These are phyloP conservation scores for Artemisiospiza belli DNA, from an alignment of 2,113 vertebrate genomes.

Conservation along the genomic window DNA sequence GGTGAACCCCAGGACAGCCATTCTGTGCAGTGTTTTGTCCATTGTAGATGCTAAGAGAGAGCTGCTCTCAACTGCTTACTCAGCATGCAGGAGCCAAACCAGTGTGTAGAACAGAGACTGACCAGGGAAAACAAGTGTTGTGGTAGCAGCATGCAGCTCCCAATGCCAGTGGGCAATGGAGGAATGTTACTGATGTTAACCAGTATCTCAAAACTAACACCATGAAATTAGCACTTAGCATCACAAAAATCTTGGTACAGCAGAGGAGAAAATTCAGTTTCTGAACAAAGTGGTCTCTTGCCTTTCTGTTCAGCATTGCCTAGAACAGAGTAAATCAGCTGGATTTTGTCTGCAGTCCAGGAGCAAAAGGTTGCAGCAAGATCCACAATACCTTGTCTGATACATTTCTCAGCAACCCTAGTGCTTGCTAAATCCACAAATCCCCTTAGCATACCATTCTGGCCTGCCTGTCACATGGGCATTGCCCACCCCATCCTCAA, in stretches of 20 bases:
- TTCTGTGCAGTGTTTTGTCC: neutral
- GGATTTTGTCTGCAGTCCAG: neutral
- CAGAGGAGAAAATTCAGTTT: neutral
- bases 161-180: neutral
- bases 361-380: neutral
- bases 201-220: slow-evolving; percentile 56
- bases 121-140: slow-evolving; percentile 55
- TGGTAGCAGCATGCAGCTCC: neutral
- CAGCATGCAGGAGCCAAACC: slow-evolving; percentile 39
- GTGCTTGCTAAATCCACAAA: neutral
- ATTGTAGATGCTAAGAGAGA: neutral
- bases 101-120: neutral
- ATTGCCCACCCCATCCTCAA: rapidly evolving
- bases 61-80: neutral
- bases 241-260: neutral
- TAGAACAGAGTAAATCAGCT: neutral
- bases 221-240: slow-evolving; percentile 48
- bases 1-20: neutral
- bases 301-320: neutral
- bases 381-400: neutral
- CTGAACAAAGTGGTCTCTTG: neutral
- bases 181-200: slow-evolving; percentile 26
- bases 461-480: neutral
- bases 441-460: neutral
- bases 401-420: neutral